Percentiles rank a stretch among this genome's conserved stretches.
Evolutionary conservation across 2,888 invertebrate genomes (phyloP).

Genomic region (Molorchus minor): DNA sequence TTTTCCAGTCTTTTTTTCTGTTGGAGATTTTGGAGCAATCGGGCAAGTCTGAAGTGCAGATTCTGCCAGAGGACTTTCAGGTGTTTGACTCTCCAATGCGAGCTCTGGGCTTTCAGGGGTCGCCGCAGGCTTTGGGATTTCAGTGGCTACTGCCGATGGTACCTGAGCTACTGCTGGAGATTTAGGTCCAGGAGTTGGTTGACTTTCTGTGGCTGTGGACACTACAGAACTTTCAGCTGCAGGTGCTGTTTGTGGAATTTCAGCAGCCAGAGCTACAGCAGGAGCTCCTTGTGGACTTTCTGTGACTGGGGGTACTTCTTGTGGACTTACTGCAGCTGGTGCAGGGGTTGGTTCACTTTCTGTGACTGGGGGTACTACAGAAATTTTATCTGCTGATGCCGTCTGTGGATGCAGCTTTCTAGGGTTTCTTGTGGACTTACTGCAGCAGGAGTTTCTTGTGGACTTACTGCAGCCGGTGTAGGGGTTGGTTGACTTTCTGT

Average conservation of each 20-base stretch:
- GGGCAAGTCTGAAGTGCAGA: slow-evolving; percentile 19
- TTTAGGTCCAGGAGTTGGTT: slow-evolving; percentile 15
- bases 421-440: no score
- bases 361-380: background rate
- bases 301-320: no score
- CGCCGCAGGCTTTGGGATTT: background rate
- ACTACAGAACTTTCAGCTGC: background rate
- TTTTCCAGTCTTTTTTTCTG: slow-evolving; percentile 5
- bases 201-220: background rate
- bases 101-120: slow-evolving; percentile 21
- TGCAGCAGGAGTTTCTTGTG: background rate
- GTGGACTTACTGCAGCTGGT: background rate
- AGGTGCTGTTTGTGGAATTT: background rate
- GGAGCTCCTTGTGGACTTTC: background rate
- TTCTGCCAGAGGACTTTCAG: slow-evolving; percentile 11
- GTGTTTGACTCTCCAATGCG: slow-evolving; percentile 46
- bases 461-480: background rate
- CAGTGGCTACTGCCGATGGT: no score
- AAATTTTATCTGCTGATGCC: background rate
- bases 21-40: slow-evolving; percentile 26
- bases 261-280: background rate
- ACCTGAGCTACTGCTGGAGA: background rate
- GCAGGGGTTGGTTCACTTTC: background rate
- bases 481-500: background rate
- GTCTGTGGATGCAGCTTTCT: no score